Evolutionary conservation across 2,113 vertebrate species (phyloP).

Genomic region (Maccullochella peelii): DNA sequence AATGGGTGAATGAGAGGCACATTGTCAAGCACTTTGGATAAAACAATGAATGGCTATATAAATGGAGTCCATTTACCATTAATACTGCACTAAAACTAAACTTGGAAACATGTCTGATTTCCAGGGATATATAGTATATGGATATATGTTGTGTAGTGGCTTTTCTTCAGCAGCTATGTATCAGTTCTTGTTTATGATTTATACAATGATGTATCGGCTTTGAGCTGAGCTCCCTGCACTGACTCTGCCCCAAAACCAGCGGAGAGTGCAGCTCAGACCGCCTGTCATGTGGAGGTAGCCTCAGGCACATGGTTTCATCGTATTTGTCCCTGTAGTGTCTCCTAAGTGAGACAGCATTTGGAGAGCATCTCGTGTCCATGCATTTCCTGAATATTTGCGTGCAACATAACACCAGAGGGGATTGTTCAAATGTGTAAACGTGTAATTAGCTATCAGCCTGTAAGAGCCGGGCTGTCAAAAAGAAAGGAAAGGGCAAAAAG

Average conservation of each 20-base stretch:
- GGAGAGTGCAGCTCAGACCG: slow-evolving; percentile 17
- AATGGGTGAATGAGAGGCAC: not conserved
- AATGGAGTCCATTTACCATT: not conserved
- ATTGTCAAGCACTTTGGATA: not conserved
- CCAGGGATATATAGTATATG: not conserved
- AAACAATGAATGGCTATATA: not conserved
- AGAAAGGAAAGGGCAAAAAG: not conserved
- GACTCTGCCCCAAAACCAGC: slow-evolving; percentile 12
- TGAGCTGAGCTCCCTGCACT: not conserved
- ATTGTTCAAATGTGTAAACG: slow-evolving; percentile 14
- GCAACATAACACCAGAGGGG: not conserved
- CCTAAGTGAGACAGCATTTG: slow-evolving; percentile 2
- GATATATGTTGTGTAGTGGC: too few relatives aligned
- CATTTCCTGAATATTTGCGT: not conserved
- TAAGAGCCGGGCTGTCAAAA: not conserved
- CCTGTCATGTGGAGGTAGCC: slow-evolving; percentile 29
- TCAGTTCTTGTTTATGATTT: not conserved
- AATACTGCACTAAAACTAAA: not conserved
- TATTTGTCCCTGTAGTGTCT: slow-evolving; percentile 15
- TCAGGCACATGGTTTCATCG: slow-evolving; percentile 22
- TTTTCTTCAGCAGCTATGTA: not conserved
- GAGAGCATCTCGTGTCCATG: not conserved
- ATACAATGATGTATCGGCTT: not conserved
- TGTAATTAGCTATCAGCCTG: slow-evolving; percentile 2
- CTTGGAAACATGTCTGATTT: not conserved